Conservation (phyloP, 2,113 vertebrate species). For the Acrocephalus arundinaceus region DNA sequence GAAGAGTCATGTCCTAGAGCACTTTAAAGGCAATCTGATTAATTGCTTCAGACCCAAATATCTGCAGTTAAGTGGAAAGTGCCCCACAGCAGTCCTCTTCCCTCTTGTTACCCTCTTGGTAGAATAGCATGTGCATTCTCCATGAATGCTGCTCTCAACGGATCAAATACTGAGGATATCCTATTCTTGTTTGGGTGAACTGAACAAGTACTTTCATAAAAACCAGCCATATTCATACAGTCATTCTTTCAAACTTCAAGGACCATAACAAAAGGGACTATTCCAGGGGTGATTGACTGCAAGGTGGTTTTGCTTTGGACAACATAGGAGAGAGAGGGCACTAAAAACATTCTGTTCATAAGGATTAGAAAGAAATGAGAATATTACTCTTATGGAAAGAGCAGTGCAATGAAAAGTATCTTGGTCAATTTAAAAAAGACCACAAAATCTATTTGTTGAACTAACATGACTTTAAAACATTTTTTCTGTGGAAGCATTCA, state of each 20-base stretch:
- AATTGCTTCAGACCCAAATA: not conserved
- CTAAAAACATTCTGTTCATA: not conserved
- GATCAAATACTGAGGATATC: not conserved
- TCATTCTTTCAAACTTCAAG: not conserved
- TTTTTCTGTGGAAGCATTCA: not conserved
- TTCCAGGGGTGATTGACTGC: not conserved
- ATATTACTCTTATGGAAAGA: not conserved
- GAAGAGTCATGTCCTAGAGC: not conserved
- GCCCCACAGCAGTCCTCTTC: not conserved
- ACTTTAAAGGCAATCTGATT: not conserved
- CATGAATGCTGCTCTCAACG: accelerated
- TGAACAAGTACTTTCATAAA: not conserved
- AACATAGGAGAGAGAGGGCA: not conserved
- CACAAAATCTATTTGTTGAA: not conserved
- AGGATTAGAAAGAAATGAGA: not conserved
- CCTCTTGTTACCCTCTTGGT: not conserved
- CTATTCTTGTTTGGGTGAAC: not conserved
- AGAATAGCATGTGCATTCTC: accelerated
- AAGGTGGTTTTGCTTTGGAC: not conserved
- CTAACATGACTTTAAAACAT: not conserved
- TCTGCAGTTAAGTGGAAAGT: not conserved
- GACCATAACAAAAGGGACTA: not conserved
- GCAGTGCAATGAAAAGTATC: not conserved
- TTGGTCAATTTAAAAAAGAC: not conserved
- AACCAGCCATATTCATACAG: not conserved